Evolutionary conservation across 2,113 vertebrate species (phyloP).

Genomic region (Rynchops niger): DNA sequence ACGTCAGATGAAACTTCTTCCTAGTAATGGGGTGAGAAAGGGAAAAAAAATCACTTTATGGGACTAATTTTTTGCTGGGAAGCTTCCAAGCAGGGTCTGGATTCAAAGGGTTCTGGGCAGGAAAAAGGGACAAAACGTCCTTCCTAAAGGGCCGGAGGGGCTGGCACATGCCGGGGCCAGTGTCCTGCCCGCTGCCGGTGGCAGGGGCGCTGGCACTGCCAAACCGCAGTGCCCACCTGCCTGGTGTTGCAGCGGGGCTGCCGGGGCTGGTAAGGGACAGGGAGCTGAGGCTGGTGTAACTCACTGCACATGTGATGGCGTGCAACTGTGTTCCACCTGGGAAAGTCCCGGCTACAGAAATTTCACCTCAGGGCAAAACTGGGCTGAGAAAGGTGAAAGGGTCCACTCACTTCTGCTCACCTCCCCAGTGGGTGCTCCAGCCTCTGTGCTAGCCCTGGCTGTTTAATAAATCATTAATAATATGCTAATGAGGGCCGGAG

Average conservation of each 20-base stretch:
- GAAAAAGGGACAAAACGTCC: not conserved
- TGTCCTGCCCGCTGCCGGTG: not conserved
- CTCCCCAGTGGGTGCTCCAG: not conserved
- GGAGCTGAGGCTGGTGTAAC: not conserved
- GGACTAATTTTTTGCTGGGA: not conserved
- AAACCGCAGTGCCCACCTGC: not conserved
- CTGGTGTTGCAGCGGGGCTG: not conserved
- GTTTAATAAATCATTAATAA: not conserved
- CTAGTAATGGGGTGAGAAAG: rapidly evolving
- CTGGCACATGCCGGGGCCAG: rapidly evolving
- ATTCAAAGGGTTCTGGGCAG: not conserved
- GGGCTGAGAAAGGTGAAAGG: not conserved
- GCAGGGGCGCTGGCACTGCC: not conserved
- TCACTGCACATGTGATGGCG: not conserved
- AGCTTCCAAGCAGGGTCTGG: not conserved
- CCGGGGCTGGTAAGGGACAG: not conserved
- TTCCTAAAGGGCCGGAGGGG: not conserved
- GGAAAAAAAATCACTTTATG: not conserved
- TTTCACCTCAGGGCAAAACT: not conserved
- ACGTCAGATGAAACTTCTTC: not conserved
- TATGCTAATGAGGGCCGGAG: not conserved
- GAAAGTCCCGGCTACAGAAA: not conserved
- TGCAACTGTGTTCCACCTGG: not conserved
- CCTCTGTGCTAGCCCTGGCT: not conserved
- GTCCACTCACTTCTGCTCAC: rapidly evolving